These are phyloP conservation scores for Ctenopoma multispine DNA, from an alignment of 2,797 vertebrate species.

Conservation along the genomic window DNA sequence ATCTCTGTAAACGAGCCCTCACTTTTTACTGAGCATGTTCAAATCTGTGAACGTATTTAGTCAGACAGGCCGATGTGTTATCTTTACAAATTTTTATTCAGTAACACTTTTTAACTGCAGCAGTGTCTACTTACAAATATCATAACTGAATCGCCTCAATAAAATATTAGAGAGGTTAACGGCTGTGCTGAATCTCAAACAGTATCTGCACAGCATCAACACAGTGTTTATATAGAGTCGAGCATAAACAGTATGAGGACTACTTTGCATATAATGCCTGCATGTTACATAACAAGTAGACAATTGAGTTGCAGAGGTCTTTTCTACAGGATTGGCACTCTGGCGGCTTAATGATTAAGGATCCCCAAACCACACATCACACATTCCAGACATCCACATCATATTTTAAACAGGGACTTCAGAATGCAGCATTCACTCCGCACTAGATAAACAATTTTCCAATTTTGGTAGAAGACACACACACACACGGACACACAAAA, in stretches of 20 bases:
- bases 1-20: constrained; percentile 1
- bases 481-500: not conserved
- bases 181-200: constrained; percentile 17
- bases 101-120: constrained; percentile 18
- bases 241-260: constrained; percentile 25
- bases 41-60: not conserved
- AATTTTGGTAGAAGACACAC: constrained; percentile 23
- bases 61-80: constrained; percentile 10
- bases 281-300: constrained; percentile 50
- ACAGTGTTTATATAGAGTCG: constrained; percentile 8
- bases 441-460: constrained; percentile 33
- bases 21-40: not conserved
- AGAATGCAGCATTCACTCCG: constrained; percentile 14
- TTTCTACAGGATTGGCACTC: constrained; percentile 62
- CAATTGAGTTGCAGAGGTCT: constrained; percentile 40
- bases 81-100: constrained; percentile 57
- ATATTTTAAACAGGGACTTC: constrained; percentile 32
- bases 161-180: constrained; percentile 15
- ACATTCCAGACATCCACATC: constrained; percentile 22
- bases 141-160: constrained; percentile 9
- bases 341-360: constrained; percentile 49
- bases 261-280: constrained; percentile 53
- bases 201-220: constrained; percentile 14
- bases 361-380: constrained; percentile 38
- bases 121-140: constrained; percentile 32